A percentile compares a stretch with the other conserved stretches of the same genome.
phyloP scores from a whole-genome alignment of 2,888 invertebrate species.

The Erebia aethiops region DNA sequence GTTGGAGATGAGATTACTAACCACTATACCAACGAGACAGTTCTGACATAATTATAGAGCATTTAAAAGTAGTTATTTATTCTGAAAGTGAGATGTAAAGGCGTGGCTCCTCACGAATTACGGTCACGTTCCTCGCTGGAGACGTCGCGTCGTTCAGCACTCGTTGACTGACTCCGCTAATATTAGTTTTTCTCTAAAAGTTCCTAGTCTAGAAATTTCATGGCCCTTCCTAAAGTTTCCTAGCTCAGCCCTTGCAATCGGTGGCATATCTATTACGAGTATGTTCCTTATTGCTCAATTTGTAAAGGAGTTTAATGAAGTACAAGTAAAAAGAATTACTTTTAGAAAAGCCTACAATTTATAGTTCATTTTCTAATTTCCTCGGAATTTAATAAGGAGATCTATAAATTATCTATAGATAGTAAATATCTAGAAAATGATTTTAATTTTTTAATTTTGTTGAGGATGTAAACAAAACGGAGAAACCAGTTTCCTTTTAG shows the following conservation, averaged over 20 bases:
- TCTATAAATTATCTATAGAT: no score
- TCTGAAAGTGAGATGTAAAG: slow-evolving; percentile 22
- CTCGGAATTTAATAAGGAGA: no score
- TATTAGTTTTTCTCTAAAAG: slow-evolving; percentile 30
- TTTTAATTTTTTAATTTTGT: no score
- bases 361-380: no score
- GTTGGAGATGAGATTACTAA: not conserved
- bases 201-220: not conserved
- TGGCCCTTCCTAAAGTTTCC: slow-evolving; percentile 32
- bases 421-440: no score
- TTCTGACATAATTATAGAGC: slow-evolving; percentile 5
- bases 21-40: not conserved
- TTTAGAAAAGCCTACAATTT: no score
- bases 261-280: slow-evolving; percentile 24
- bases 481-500: no score
- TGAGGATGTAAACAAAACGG: no score
- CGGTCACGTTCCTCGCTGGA: slow-evolving; percentile 31
- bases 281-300: slow-evolving; percentile 20
- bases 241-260: slow-evolving; percentile 33
- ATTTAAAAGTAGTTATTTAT: slow-evolving; percentile 14
- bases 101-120: slow-evolving; percentile 6
- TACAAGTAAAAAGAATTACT: no score
- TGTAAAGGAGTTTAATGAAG: not conserved
- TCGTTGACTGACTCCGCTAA: slow-evolving; percentile 32
- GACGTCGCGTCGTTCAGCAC: slow-evolving; percentile 28